Conservation (phyloP, 2,797 vertebrate genomes). For the Sciurus carolinensis region DNA sequence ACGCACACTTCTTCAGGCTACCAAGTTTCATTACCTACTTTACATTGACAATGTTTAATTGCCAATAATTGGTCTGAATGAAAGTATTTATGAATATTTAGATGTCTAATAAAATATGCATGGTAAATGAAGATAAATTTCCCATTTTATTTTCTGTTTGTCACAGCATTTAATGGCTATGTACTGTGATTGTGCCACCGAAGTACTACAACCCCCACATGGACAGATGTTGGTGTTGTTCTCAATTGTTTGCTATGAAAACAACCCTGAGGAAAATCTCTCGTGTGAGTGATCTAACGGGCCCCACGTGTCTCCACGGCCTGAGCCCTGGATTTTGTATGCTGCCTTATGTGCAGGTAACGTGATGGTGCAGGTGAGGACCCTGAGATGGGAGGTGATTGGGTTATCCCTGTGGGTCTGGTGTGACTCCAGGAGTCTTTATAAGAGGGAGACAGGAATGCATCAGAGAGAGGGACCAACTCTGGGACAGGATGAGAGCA, state of each 20-base stretch:
- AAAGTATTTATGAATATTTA: not conserved
- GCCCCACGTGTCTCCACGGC: too few species aligned
- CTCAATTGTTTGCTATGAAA: constrained; percentile 1
- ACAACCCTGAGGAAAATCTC: not conserved
- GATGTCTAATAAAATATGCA: not conserved
- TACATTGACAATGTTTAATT: not conserved
- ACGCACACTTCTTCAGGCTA: not conserved
- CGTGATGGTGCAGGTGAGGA: not conserved
- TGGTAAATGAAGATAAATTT: not conserved
- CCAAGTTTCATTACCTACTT: not conserved
- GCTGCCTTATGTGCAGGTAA: not conserved
- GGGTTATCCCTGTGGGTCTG: not conserved
- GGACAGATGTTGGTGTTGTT: not conserved
- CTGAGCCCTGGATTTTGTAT: not conserved
- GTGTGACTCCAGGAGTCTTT: not conserved
- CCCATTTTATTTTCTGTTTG: not conserved
- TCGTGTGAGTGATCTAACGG: not conserved
- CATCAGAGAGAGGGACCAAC: not conserved
- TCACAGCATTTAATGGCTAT: not conserved
- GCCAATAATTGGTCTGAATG: not conserved
- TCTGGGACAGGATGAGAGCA: not conserved
- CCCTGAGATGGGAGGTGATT: not conserved
- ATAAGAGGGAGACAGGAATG: not conserved
- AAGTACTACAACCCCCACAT: not conserved
- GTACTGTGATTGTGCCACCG: not conserved